Evolutionary conservation across 2,888 invertebrate species (phyloP), one percentile per base, ranked within the genome.

Genomic region (Drosophila anceps): DNA sequence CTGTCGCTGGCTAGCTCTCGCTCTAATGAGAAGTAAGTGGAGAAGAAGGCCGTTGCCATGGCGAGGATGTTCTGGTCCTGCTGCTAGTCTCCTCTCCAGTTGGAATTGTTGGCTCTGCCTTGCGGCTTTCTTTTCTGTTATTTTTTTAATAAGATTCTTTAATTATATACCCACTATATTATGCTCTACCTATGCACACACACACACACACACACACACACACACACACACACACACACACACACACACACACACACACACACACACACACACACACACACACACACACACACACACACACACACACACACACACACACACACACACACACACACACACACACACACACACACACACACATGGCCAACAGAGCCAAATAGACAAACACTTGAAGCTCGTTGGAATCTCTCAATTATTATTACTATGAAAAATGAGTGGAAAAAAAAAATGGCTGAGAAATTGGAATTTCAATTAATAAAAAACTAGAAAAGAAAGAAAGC

Each of bases 351-450:
- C 57, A n/a, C 59, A 55, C 50, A 33, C 58, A 48, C 59, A 39
- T 24, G 37, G n/a, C 39, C 54, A 39, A n/a, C 51, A 63, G n/a
- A 53, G 12, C 43, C 39, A 39, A 33, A 43, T 8, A 12, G 46
- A 48, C 27, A 51, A 61, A 61, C 35, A 51, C 29, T 20, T 53
- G 39, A 59, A 71, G 61, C 58, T 55, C 50, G 51, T 60, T 59
- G 78, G 74, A 62, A 82, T 83, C 83, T 81, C 50, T 66, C 69
- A 80, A 80, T 81, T 82, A 76, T 76, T 73, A 58, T 67, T 54
- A 29, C 15, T 37, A 33, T 51, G 24, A 58, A 58, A 64, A 63
- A 70, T 43, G 53, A 18, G 13, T 58, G 55, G 15, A 4, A 7
- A 0, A 15, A 24, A 9, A n/a, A 29, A n/a, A 35, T 69, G 51